Conservation (phyloP, 2,113 vertebrate genomes). For the Callipepla californica region DNA sequence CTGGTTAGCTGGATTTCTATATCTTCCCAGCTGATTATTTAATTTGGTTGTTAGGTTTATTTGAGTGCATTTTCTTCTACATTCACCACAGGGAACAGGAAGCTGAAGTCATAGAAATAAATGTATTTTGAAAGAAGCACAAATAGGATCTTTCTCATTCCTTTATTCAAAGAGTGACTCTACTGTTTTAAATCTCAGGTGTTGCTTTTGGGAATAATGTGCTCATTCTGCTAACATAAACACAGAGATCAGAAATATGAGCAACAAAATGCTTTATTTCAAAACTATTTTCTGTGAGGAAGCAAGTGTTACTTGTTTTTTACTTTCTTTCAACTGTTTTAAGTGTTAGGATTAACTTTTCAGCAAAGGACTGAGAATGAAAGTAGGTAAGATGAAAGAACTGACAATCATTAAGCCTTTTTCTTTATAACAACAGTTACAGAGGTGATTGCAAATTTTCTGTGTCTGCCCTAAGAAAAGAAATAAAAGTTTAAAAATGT, state of each 20-base stretch:
- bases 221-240: not conserved
- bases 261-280: not conserved
- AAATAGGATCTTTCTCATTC: not conserved
- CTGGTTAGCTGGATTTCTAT: not conserved
- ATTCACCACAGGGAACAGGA: not conserved
- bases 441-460: not conserved
- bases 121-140: not conserved
- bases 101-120: not conserved
- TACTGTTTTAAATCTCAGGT: not conserved
- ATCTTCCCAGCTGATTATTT: not conserved
- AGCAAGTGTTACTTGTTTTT: not conserved
- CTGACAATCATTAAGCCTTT: not conserved
- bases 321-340: not conserved
- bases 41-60: not conserved
- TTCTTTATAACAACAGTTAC: not conserved
- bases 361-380: not conserved
- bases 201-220: not conserved
- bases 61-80: not conserved
- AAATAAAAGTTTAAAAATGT: not conserved
- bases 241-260: not conserved
- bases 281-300: not conserved
- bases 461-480: accelerated
- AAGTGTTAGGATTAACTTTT: not conserved
- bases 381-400: not conserved
- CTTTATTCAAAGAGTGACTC: not conserved